Base-by-base conservation (phyloP, 2,888 invertebrate species). In the Epistrophe grossulariae region DNA sequence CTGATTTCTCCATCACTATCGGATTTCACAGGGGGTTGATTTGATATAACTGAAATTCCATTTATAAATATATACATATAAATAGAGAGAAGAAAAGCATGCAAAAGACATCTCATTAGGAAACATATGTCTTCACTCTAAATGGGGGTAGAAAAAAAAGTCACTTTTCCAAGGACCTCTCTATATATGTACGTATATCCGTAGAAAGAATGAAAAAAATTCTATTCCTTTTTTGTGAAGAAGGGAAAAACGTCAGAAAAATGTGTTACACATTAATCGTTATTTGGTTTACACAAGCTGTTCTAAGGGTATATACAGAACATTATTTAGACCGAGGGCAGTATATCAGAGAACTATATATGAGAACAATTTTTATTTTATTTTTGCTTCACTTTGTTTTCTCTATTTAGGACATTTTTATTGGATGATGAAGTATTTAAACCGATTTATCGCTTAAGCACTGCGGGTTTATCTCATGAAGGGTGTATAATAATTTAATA, bases 31-130 rank as follows among this genome's bases (percentile, higher is more conserved):
- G 10, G n/a, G 74, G 74, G 73, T 60, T 48, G 70, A 48, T 68
- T 70, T 48, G 40, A 24, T n/a, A 35, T 1, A 38, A 10, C 4
- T 28, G 62, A 43, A 17, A 17, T 62, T 57, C 40, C 74, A 24
- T 45, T 38, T 17, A 60, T 24, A 24, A 24, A 24, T 24, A 24
- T 9, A 48, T 17, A 13, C n/a, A n/a, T n/a, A n/a, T n/a, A n/a
- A n/a, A n/a, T n/a, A n/a, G n/a, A 6, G 35, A 19, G n/a, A 52
- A 76, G 38, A 38, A 38, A 59, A 79, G 59, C 84, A 87, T 89
- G 90, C 89, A 89, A 89, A 83, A 89, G 90, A 90, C 89, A 89
- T 90, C 91, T 92, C 92, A 92, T 92, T 92, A 92, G 91, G 90
- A 91, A 92, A 91, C 92, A 92, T 91, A 91, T 92, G 92, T 91